Evolutionary conservation across 2,113 vertebrate genomes (phyloP).

Genomic region (Clarias batrachus): DNA sequence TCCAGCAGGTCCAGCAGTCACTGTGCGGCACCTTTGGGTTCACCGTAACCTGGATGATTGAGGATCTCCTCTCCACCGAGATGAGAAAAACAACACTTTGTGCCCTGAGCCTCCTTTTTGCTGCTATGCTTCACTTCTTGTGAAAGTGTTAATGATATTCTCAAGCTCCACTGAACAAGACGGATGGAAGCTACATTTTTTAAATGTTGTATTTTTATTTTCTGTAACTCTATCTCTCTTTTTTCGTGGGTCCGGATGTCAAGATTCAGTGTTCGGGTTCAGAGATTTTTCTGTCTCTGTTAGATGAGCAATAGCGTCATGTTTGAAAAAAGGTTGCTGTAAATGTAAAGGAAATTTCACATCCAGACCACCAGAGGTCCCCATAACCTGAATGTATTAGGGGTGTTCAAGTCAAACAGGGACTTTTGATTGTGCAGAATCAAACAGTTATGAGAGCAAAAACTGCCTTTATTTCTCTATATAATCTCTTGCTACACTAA

Average conservation of each 20-base stretch:
- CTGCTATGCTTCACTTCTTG: not conserved
- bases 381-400: not conserved
- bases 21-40: no score
- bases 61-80: no score
- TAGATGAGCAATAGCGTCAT: not conserved
- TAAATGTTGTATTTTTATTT: not conserved
- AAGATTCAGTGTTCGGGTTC: not conserved
- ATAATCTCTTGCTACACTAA: no score
- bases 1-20: no score
- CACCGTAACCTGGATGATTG: no score
- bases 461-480: no score
- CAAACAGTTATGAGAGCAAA: no score
- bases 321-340: not conserved
- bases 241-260: not conserved
- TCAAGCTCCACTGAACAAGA: not conserved
- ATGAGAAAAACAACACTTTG: not conserved
- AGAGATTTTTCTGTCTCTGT: not conserved
- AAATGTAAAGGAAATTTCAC: not conserved
- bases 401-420: no score
- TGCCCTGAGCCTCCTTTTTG: not conserved
- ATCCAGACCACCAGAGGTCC: conserved; percentile 15
- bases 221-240: not conserved
- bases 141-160: conserved; percentile 3
- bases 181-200: not conserved
- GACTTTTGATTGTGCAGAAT: no score